Percentiles rank a stretch among this genome's conserved stretches.
Evolutionary conservation across 2,888 invertebrate genomes (phyloP).

Genomic region (Acanthoscelides obtectus): DNA sequence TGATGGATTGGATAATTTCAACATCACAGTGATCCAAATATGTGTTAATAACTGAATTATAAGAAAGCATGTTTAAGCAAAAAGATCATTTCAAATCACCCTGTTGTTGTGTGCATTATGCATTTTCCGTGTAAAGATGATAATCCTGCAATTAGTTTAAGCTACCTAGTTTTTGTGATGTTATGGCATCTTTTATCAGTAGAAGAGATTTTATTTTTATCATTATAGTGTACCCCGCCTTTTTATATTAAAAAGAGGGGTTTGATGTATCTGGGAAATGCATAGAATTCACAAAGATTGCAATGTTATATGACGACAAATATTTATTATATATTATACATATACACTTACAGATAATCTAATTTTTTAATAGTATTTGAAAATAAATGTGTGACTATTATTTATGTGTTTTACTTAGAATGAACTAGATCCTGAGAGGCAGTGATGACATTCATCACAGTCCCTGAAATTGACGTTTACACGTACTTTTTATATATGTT

Average conservation of each 20-base stretch:
- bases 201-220: background rate
- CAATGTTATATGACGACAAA: constrained; percentile 29
- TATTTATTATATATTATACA: constrained; percentile 38
- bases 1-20: too few species aligned
- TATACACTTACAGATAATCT: constrained; percentile 29
- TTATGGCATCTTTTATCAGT: background rate
- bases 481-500: too few species aligned
- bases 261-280: constrained; percentile 21
- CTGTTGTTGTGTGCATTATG: background rate
- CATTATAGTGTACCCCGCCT: background rate
- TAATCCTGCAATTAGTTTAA: background rate
- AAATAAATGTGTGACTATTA: constrained; percentile 35
- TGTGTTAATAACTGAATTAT: too few species aligned
- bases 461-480: too few species aligned
- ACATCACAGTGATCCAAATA: too few species aligned
- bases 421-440: too few species aligned
- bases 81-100: background rate
- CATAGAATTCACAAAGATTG: constrained; percentile 20
- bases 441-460: too few species aligned
- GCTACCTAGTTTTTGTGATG: background rate
- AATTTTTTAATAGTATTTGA: constrained; percentile 39
- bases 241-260: background rate
- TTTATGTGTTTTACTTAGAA: constrained; percentile 9
- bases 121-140: background rate
- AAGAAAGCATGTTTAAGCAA: too few species aligned